Evolutionary conservation across 2,113 vertebrate species (phyloP).

Genomic region (Alaudala cheleensis): DNA sequence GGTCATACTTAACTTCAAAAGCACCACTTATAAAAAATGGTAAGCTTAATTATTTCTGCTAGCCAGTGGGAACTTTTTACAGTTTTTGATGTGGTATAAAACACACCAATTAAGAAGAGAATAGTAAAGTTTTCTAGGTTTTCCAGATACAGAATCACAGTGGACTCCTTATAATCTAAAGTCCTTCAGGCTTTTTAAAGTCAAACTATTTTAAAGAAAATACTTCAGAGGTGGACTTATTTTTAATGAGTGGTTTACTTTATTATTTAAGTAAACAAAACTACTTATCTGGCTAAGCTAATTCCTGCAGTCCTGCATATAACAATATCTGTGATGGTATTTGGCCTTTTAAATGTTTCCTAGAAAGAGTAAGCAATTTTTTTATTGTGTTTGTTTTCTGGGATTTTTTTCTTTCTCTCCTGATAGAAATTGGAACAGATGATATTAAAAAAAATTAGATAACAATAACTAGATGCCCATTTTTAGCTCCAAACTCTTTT

Average conservation of each 20-base stretch:
- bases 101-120: not conserved
- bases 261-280: not conserved
- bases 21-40: not conserved
- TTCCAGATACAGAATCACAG: not conserved
- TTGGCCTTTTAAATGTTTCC: not conserved
- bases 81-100: slow-evolving; percentile 5
- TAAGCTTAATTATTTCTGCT: not conserved
- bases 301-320: not conserved
- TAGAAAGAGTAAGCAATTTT: not conserved
- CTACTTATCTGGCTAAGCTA: not conserved
- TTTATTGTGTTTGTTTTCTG: not conserved
- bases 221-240: not conserved
- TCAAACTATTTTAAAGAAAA: not conserved
- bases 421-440: not conserved
- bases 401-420: slow-evolving; percentile 14
- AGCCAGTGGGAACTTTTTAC: not conserved
- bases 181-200: not conserved
- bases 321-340: not conserved
- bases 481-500: slow-evolving; percentile 30
- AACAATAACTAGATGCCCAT: not conserved
- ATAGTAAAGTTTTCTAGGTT: not conserved
- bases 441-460: not conserved
- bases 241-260: not conserved
- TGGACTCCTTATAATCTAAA: not conserved
- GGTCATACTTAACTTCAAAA: not conserved